phyloP scores from a whole-genome alignment of 2,113 vertebrate genomes.

The Pygathrix nemaeus region DNA sequence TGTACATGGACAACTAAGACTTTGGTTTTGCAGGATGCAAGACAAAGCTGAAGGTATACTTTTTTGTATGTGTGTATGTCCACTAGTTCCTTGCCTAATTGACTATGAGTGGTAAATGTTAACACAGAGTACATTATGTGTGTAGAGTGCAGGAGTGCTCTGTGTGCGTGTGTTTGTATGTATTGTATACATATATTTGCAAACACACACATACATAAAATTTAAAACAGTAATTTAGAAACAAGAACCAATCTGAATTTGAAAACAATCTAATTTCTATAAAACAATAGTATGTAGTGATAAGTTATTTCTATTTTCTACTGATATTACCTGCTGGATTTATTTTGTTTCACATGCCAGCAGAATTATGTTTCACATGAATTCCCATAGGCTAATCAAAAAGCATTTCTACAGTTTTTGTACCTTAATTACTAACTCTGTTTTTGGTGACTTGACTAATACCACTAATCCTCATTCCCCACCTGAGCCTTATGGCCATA shows the following conservation, averaged over 20 bases:
- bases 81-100: background rate
- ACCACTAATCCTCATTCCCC: constrained; percentile 14
- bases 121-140: background rate
- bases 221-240: background rate
- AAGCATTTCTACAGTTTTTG: background rate
- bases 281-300: background rate
- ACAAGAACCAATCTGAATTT: background rate
- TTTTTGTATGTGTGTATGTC: background rate
- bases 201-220: background rate
- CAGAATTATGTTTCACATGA: background rate
- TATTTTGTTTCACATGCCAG: background rate
- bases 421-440: constrained; percentile 38
- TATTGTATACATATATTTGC: too few species aligned
- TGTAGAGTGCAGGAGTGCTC: background rate
- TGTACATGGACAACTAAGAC: background rate
- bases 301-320: background rate
- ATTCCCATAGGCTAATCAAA: background rate
- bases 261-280: background rate
- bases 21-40: background rate
- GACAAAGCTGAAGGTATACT: background rate
- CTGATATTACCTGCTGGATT: background rate
- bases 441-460: constrained; percentile 57
- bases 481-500: background rate
- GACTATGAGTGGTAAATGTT: background rate
- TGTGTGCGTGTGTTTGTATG: background rate